These are phyloP conservation scores for Arizona elegans DNA, from an alignment of 2,113 vertebrate genomes.

Conservation along the genomic window DNA sequence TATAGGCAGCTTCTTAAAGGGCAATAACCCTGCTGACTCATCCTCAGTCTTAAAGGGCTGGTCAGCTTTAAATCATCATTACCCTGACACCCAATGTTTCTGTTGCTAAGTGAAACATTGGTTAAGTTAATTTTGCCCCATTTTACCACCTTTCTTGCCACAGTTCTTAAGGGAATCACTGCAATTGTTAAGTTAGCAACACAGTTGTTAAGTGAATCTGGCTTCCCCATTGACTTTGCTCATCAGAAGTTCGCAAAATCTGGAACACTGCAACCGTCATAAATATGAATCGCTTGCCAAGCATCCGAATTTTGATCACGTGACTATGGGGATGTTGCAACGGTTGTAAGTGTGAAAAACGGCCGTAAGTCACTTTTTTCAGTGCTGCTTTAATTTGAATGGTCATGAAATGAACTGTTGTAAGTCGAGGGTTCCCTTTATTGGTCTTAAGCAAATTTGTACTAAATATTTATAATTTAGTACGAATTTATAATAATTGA, in stretches of 20 bases:
- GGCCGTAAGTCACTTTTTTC: neutral
- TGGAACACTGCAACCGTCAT: neutral
- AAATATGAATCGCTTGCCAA: neutral
- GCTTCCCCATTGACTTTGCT: neutral
- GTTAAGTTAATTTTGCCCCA: neutral
- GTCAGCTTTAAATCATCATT: too few relatives aligned
- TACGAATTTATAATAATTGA: neutral
- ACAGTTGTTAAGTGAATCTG: neutral
- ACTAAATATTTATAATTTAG: neutral
- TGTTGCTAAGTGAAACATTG: neutral
- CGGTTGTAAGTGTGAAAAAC: neutral
- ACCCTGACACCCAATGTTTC: neutral
- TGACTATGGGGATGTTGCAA: neutral
- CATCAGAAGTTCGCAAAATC: neutral
- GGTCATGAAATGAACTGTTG: neutral
- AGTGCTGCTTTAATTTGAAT: neutral
- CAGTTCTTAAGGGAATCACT: neutral
- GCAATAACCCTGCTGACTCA: too few relatives aligned
- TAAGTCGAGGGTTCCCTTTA: neutral
- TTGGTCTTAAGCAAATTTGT: neutral
- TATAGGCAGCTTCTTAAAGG: too few relatives aligned
- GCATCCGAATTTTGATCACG: neutral
- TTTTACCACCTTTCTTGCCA: neutral
- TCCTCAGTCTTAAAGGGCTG: too few relatives aligned
- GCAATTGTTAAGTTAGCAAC: neutral